These are phyloP conservation scores for Nymphalis io DNA, from an alignment of 1,140 invertebrate genomes.

Conservation along the genomic window DNA sequence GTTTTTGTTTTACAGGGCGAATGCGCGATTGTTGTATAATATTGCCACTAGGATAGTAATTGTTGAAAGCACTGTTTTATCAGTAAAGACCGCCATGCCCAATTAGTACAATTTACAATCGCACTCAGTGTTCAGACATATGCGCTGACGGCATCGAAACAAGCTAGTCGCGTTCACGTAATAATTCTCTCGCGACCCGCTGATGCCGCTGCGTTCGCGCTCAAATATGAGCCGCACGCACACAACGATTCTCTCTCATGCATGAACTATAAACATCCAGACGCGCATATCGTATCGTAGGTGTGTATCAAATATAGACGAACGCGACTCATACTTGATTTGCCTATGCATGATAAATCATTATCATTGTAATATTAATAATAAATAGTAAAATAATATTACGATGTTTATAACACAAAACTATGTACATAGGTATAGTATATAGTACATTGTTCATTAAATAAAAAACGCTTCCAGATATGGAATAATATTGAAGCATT, in stretches of 20 bases:
- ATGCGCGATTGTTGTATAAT: constrained; percentile 60
- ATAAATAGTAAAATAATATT: neutral
- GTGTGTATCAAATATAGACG: constrained; percentile 54
- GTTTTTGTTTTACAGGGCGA: constrained; percentile 56
- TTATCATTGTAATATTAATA: constrained; percentile 46
- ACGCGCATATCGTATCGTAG: constrained; percentile 41
- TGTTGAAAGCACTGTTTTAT: constrained; percentile 67
- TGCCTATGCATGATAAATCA: constrained; percentile 52
- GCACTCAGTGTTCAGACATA: constrained; percentile 67
- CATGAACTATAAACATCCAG: constrained; percentile 32
- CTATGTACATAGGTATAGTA: too few species aligned
- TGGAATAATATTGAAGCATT: too few species aligned
- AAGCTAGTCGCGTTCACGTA: constrained; percentile 70
- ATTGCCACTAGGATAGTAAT: constrained; percentile 58
- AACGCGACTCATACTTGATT: constrained; percentile 49
- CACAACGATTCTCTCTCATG: constrained; percentile 36
- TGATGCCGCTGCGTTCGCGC: constrained; percentile 72
- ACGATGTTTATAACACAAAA: neutral
- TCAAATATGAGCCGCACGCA: constrained; percentile 61
- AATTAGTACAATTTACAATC: constrained; percentile 79
- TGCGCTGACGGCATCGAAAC: constrained; percentile 74
- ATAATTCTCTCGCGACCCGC: constrained; percentile 67
- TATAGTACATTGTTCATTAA: too few species aligned
- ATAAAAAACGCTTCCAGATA: too few species aligned
- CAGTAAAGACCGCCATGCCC: constrained; percentile 68